Evolutionary conservation across 2,113 vertebrate genomes (phyloP), one percentile per base, ranked within the genome.

Genomic region (Gnathonemus echidnorhynchus): DNA sequence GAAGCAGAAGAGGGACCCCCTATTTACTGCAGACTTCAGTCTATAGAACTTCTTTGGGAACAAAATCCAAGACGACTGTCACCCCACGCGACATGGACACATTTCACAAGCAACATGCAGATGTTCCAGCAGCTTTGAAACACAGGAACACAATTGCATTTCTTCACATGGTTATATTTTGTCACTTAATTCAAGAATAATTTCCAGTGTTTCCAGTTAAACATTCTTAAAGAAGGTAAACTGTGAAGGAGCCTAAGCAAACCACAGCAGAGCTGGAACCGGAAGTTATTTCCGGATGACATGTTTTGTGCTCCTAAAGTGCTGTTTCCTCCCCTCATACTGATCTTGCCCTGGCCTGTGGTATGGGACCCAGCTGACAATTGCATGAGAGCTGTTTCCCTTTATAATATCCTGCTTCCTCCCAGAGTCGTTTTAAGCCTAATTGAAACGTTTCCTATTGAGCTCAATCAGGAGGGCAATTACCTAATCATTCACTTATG

Each of bases 401-500:
- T 98, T 98, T 97, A 96, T 98, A 97, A 99, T 97, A 98, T 95
- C 94, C 95, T 95, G 97, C 98, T 99, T 99, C 98, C 98, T 98
- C 96, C 97, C 96, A 91, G 93, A 91, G 95, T 96, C 97, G 97
- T 96, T 97, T 97, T 96, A 35, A 97, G 97, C 94, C 96, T 98
- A 99, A 99, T 99, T 99, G 98, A 98, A 99, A 99, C 97, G 97
- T 98, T 99, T 99, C 97, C 97, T 98, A 99, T 99, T 98, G 97
- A 97, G 97, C 97, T 98, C 98, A 99, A 99, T 99, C 98, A 99
- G 97, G 97, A 95, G 95, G 95, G 96, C 97, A 99, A 99, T 98
- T 99, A 98, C 97, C 97, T 98, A 98, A 99, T 99, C 99, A 99
- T 98, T 99, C 97, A 97, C 97, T 99, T 98, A 97, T 97, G 97